Evolutionary conservation across 2,113 vertebrate genomes (phyloP).

Genomic region (Perognathus longimembris): DNA sequence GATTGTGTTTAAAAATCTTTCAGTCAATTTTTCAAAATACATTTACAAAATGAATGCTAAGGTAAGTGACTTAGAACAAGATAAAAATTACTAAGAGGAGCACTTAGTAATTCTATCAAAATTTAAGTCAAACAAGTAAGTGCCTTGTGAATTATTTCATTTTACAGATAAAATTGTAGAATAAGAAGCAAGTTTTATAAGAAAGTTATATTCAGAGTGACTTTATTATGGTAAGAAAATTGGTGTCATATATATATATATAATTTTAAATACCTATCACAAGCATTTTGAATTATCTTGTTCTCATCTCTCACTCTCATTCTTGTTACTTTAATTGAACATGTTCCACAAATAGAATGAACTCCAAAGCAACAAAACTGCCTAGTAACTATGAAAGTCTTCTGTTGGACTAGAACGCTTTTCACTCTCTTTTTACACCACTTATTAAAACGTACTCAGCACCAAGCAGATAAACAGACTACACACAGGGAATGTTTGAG

Average conservation of each 20-base stretch:
- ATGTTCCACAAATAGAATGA: neutral
- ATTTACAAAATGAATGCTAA: slow-evolving; percentile 32
- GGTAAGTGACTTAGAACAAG: neutral
- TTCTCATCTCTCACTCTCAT: neutral
- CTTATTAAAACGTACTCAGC: neutral
- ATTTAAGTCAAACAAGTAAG: neutral
- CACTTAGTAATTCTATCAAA: neutral
- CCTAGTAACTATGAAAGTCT: neutral
- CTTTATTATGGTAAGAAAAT: neutral
- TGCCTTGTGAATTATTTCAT: slow-evolving; percentile 19
- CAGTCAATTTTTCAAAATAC: slow-evolving; percentile 40
- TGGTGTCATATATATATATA: neutral
- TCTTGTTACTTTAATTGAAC: neutral
- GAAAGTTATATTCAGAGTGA: neutral
- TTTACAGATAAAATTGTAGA: neutral
- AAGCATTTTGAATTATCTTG: neutral
- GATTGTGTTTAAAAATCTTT: slow-evolving; percentile 26
- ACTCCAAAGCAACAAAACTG: neutral
- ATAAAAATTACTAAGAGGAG: neutral
- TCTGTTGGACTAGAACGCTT: neutral
- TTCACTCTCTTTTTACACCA: neutral
- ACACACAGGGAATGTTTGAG: neutral
- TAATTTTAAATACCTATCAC: neutral
- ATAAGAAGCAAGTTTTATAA: too few species aligned
- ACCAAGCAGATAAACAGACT: neutral